phyloP scores from a whole-genome alignment of 92 coral and sea anemone species.

The Blastomussa wellsi region DNA sequence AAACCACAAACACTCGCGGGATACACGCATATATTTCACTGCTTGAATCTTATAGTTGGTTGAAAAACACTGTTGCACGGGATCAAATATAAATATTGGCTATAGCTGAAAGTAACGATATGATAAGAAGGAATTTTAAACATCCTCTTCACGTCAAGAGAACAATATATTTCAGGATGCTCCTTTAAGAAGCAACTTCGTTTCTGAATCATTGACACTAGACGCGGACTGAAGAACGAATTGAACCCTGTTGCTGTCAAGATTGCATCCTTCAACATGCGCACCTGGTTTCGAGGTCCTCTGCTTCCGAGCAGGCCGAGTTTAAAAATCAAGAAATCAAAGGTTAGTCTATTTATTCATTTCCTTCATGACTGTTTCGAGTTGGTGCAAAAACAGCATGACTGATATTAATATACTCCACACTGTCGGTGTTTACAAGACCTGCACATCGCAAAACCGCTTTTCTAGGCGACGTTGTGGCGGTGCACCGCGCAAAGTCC shows the following conservation, averaged over 20 bases:
- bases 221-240: conserved; percentile 16
- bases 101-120: background rate
- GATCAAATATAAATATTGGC: conserved; percentile 21
- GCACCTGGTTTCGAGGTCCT: conserved; percentile 34
- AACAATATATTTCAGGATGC: conserved; percentile 21
- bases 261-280: conserved; percentile 30
- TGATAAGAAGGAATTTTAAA: conserved; percentile 11
- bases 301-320: conserved; percentile 35
- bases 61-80: background rate
- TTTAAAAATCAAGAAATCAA: conserved; percentile 21
- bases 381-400: background rate
- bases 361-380: background rate
- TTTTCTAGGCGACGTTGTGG: background rate
- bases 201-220: conserved; percentile 13
- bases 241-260: conserved; percentile 13
- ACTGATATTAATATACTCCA: background rate
- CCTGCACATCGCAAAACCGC: background rate
- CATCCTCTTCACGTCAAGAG: conserved; percentile 1
- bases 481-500: background rate
- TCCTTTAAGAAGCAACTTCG: conserved; percentile 8
- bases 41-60: background rate
- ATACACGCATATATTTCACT: background rate
- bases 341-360: conserved; percentile 9
- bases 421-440: background rate
- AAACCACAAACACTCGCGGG: conserved; percentile 25